Evolutionary conservation across 2,888 invertebrate genomes (phyloP), one percentile per base, ranked within the genome.

Genomic region (Microplitis manilae): DNA sequence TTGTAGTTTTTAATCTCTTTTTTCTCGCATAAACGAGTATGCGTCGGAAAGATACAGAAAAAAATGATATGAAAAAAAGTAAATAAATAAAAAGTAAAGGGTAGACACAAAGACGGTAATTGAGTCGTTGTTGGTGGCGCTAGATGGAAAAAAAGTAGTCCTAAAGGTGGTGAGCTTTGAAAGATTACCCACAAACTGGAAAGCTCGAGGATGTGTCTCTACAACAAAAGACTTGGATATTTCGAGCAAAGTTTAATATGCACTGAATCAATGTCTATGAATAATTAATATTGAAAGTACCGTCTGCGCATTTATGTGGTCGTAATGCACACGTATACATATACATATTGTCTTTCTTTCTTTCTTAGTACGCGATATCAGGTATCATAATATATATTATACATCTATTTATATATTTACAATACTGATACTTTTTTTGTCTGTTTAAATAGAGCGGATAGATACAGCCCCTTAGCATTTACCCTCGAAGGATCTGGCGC

Each of bases 161-260:
- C 50, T 64, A 70, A 69, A 64, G 9, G 65, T 60, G 67, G 50
- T 50, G 61, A 72, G 65, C 87, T 88, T 88, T 88, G 88, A 88
- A 86, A 87, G 88, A 88, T 88, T 87, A 87, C 87, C 81, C 85
- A 80, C 78, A 82, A 86, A 81, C 87, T 85, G 87, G 85, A 88
- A 88, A 85, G 80, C 83, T 85, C 30, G 15, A 15, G 7, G 13
- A 65, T 65, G 65, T 65, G 13, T 65, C 30, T 65, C 65, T 65
- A 50, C 38, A 65, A 62, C 65, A 65, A 65, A 65, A 65, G 17
- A 65, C 41, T 50, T 8, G n/a, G 70, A 59, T 73, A 73, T 73
- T 68, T 72, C 68, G 59, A 62, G 72, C 38, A 67, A 17, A 68
- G 41, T 74, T 77, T 64, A 77, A 73, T 77, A 77, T 77, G 77